Base-by-base conservation (phyloP, 2,888 invertebrate genomes). In the Drosophila bunnanda region DNA sequence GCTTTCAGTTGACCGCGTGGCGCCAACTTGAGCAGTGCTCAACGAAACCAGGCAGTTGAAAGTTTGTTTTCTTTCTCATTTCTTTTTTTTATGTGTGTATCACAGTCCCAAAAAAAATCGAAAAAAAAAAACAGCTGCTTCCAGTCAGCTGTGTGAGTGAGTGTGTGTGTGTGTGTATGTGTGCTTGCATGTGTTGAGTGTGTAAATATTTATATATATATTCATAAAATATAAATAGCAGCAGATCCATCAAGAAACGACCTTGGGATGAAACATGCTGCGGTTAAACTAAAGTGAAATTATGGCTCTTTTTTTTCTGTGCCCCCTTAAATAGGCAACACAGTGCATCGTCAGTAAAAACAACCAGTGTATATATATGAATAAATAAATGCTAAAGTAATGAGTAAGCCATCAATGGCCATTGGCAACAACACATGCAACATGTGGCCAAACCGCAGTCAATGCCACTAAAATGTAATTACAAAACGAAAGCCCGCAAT, bases 1-100 rank as follows among this genome's bases (percentile, higher is more conserved):
- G 65, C 55, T 56, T 58, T 79, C 69, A 82, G 82, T 82, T 80
- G 73, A 56, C 68, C 77, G 80, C 71, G 82, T 80, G 82, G 79
- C 79, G 82, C 82, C 80, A 79, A 82, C 69, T 69, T 53, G 80
- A 78, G 67, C 82, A 80, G 75, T 78, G 74, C 78, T 75, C 72
- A 53, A 22, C 28, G 0, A 30, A 34, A 12, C 13, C 17, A 12
- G 39, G 22, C n/a, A 60, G 60, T n/a, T 60, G 7, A 43, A 22
- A 22, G 15, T 22, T 15, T 7, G 10, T 9, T 28, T n/a, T 10
- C n/a, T 7, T 30, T 38, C 22, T 43, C 13, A 4, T 4, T 54
- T 48, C 5, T 7, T 22, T 41, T 28, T 55, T 55, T 39, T 41
- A 4, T 25, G 12, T 30, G 9, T 48, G 48, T 50, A 25, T 22